Evolutionary conservation across 2,888 invertebrate genomes (phyloP), one percentile per base, ranked within the genome.

Genomic region (Himalopsyche anomala): DNA sequence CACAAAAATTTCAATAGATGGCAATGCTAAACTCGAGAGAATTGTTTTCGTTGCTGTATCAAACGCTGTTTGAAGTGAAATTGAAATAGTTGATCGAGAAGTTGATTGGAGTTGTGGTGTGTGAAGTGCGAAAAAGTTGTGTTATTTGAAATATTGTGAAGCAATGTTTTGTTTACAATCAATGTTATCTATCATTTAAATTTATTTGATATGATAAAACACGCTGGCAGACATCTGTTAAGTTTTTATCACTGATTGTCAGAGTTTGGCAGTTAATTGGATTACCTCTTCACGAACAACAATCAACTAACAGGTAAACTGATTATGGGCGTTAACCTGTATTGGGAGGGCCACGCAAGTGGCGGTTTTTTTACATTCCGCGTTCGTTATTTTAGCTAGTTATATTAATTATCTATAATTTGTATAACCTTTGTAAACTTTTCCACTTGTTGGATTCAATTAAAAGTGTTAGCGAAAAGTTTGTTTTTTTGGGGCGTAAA

Each of bases 291-390:
- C 84, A 69, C 69, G 81, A 86, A 45, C 86, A 84, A 87, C 88
- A 87, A 87, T 85, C 87, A 85, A 88, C 82, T 80, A 88, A 88
- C 88, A 88, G 88, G 88, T 88, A 88, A 87, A 82, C 54, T 86
- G 81, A 84, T 86, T 87, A 88, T 88, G 88, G 88, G 88, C 88
- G 88, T 88, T 88, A 88, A 88, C 88, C 88, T 87, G 85, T 87
- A 83, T 51, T 81, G 51, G 80, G 83, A 81, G 81, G 40, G 83
- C 80, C 62, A 81, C 80, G 54, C 84, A 62, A 86, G 86, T 81
- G 83, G 80, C 86, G 86, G 83, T 86, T 86, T 86, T 83, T 81
- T 81, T 15, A 56, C 79, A 42, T 54, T 45, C 45, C 28, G 19
- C n/a, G 12, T 74, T 81, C 83, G 45, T 80, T 62, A 62, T 62